Base-by-base conservation (phyloP, 2,888 invertebrate species). In the Embidobia sp. region DNA sequence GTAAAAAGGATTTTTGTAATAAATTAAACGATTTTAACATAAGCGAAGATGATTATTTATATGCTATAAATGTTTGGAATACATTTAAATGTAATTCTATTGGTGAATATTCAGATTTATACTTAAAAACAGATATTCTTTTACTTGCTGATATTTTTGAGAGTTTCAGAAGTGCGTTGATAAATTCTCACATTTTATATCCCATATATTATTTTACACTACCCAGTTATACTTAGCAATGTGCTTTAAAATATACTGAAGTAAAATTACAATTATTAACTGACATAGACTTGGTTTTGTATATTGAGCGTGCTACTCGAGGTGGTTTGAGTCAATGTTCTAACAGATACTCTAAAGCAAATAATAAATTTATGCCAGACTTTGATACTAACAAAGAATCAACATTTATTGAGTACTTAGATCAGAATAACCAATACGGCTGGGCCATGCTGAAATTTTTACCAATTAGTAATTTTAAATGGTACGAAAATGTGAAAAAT, bases 1-100 rank as follows among this genome's bases (percentile, higher is more conserved):
- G 72, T 15, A 51, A 49, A 40, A 78, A 79, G 13, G 26, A 57
- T 6, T 85, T 84, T 79, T 83, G 75, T 37, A 82, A 75, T 37
- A 66, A 37, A 13, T 19, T 85, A 7, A 79, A 18, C 5, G 67
- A 85, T 18, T 13, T 16, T 3, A 3, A 64, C 8, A 75, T 83
- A 1, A 29, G 19, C 1, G 61, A 66, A n/a, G 51, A 63, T 8
- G 80, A 81, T 15, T 87, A 88, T 75, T 31, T 73, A n/a, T 86
- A 84, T 79, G 22, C 42, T 1, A 5, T 88, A 87, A n/a, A 40
- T 72, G 27, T 48, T 1, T 29, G 29, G n/a, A 29, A 29, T 8
- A 2, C n/a, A 7, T 29, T 6, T 29, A 29, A 29, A 2, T 29
- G n/a, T 29, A 29, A 29, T 2, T 2, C 29, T 29, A 7, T 29